Evolutionary conservation across 1,140 invertebrate species (phyloP).

Genomic region (Spodoptera frugiperda): DNA sequence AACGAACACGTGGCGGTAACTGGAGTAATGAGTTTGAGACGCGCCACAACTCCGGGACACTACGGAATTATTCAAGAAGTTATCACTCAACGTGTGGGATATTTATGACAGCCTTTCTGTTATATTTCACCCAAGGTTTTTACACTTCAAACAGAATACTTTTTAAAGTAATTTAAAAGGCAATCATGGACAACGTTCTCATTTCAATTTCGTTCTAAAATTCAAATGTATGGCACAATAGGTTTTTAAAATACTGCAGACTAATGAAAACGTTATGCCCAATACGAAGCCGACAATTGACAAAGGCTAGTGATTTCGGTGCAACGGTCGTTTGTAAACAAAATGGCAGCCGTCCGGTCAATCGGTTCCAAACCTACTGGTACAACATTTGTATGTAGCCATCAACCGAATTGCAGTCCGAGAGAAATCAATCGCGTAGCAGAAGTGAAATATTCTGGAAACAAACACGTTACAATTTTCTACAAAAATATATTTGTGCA

Average conservation of each 20-base stretch:
- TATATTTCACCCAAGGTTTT: slow-evolving; percentile 9
- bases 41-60: slow-evolving; percentile 18
- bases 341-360: background rate
- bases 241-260: background rate
- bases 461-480: background rate
- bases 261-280: background rate
- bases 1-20: slow-evolving; percentile 34
- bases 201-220: background rate
- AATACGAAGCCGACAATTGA: background rate
- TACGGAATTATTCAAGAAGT: slow-evolving; percentile 46
- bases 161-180: slow-evolving; percentile 12
- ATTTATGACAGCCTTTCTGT: slow-evolving; percentile 35
- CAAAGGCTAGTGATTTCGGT: background rate
- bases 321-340: slow-evolving; percentile 16
- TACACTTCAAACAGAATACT: background rate
- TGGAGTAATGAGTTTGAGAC: slow-evolving; percentile 36
- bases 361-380: slow-evolving; percentile 1
- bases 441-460: slow-evolving; percentile 1
- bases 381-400: slow-evolving; percentile 22
- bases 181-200: background rate
- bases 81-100: slow-evolving; percentile 33
- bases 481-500: background rate
- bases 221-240: background rate
- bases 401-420: slow-evolving; percentile 3
- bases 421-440: slow-evolving; percentile 23